A percentile compares a stretch with the other conserved stretches of the same genome.
phyloP scores from a whole-genome alignment of 2,797 vertebrate species.

The Rhinoraja longicauda region DNA sequence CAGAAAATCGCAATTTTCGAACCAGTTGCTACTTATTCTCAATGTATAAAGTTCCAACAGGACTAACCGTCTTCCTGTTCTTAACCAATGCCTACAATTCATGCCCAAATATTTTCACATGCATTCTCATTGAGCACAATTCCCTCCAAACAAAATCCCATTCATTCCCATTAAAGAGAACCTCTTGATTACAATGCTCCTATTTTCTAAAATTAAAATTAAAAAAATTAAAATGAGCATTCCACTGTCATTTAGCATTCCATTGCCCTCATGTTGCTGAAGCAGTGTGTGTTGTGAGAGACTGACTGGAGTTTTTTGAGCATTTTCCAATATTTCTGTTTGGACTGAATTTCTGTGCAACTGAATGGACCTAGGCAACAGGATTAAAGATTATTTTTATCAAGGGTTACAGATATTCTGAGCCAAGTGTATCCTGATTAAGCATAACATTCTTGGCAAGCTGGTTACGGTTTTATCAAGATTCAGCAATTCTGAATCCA shows the following conservation, averaged over 20 bases:
- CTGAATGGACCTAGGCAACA: not conserved
- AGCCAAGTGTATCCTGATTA: conserved; percentile 28
- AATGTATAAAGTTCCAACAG: not conserved
- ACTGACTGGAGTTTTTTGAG: not conserved
- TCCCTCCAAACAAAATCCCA: not conserved
- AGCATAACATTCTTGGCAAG: conserved; percentile 16
- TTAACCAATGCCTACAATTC: not conserved
- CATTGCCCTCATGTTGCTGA: not conserved
- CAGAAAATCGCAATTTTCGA: not conserved
- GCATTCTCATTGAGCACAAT: not conserved
- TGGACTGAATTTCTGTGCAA: not conserved
- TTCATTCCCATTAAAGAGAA: not conserved
- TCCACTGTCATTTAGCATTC: not conserved
- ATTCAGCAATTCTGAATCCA: not conserved
- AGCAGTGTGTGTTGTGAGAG: not conserved
- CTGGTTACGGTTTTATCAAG: not conserved
- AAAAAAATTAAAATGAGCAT: not conserved
- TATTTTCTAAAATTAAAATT: not conserved
- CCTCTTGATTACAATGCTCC: not conserved
- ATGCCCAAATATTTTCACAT: not conserved
- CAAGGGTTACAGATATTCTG: not conserved
- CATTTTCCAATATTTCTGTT: not conserved
- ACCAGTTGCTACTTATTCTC: not conserved
- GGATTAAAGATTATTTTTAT: conserved; percentile 10
- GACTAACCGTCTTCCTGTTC: not conserved